Conservation (phyloP, 2,113 vertebrate genomes). For the Platichthys stellatus region DNA sequence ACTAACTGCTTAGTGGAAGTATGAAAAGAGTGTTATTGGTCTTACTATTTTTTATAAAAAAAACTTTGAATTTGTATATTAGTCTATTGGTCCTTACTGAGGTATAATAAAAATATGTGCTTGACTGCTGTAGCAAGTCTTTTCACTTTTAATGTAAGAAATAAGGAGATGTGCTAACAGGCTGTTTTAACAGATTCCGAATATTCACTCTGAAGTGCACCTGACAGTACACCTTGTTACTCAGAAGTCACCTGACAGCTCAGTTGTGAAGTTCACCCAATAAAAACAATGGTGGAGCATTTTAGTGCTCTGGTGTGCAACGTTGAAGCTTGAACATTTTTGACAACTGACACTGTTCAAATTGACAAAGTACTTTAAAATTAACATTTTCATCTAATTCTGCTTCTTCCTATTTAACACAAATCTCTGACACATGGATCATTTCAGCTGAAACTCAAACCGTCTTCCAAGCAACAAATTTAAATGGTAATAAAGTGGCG, state of each 20-base stretch:
- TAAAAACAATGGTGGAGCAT: constrained; percentile 5
- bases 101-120: not conserved
- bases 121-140: too few relatives aligned
- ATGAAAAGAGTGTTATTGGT: too few relatives aligned
- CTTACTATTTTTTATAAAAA: too few relatives aligned
- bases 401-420: not conserved
- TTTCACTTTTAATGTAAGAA: not conserved
- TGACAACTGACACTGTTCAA: not conserved
- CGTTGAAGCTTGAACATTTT: constrained; percentile 5
- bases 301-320: not conserved
- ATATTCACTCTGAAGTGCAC: not conserved
- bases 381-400: not conserved
- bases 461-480: constrained; percentile 3
- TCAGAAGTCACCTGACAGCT: not conserved
- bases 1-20: too few relatives aligned
- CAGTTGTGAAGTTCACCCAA: constrained; percentile 27
- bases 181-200: not conserved
- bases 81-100: too few relatives aligned
- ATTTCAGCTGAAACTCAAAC: not conserved
- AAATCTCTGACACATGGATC: not conserved
- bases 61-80: too few relatives aligned
- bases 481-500: constrained; percentile 11
- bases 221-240: not conserved
- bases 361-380: not conserved
- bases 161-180: not conserved